Conservation (phyloP, 1,140 invertebrate genomes). For the Philotrypesis tridentata region DNA sequence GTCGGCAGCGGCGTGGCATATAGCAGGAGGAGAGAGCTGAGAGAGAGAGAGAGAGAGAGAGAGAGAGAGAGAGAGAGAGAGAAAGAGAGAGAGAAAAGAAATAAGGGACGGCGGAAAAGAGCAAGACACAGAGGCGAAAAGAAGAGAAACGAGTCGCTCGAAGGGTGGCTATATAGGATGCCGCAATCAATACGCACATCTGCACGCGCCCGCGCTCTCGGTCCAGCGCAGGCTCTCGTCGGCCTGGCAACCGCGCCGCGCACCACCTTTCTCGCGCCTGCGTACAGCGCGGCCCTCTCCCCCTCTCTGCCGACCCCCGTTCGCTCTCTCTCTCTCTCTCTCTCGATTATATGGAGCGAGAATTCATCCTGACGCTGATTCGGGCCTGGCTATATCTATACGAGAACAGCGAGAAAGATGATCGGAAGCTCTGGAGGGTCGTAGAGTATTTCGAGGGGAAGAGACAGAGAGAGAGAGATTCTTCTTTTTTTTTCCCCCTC, state of each 20-base stretch:
- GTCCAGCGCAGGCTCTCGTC: slow-evolving; percentile 53
- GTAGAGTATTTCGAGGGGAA: not conserved
- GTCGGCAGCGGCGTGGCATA: no score
- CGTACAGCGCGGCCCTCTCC: slow-evolving; percentile 42
- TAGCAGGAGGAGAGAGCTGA: not conserved
- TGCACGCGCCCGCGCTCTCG: slow-evolving; percentile 15
- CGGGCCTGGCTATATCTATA: no score
- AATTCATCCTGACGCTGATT: slow-evolving; percentile 3
- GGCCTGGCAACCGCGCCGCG: slow-evolving; percentile 64
- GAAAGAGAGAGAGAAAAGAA: slow-evolving; percentile 3
- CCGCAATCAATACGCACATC: slow-evolving; percentile 72
- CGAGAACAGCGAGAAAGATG: not conserved
- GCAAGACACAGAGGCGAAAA: slow-evolving; percentile 18
- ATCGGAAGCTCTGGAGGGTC: not conserved
- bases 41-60: slow-evolving; percentile 7
- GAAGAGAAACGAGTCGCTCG: slow-evolving; percentile 3
- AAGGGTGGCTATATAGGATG: not conserved
- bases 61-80: no score
- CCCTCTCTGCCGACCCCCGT: not conserved
- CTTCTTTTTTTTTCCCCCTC: not conserved
- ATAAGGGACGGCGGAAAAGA: slow-evolving; percentile 22
- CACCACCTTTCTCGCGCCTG: slow-evolving; percentile 60
- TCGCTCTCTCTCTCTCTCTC: not conserved
- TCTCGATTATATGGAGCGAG: not conserved
- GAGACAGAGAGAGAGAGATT: no score